These are phyloP conservation scores for Lasioglossum villosulum DNA, from an alignment of 2,888 invertebrate genomes.

Conservation along the genomic window DNA sequence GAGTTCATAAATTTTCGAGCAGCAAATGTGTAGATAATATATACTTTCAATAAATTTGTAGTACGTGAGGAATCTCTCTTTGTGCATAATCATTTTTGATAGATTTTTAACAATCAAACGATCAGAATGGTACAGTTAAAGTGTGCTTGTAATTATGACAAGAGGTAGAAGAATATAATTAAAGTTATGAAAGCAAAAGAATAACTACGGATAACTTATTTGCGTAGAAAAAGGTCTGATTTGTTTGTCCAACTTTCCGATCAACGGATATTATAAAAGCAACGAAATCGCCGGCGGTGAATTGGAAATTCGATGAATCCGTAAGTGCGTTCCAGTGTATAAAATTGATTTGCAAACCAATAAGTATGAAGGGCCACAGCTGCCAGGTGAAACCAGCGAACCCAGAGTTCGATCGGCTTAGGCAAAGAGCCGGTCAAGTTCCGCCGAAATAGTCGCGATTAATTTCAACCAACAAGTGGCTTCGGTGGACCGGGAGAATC, in stretches of 20 bases:
- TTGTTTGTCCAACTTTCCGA: background rate
- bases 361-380: background rate
- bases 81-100: too few relatives aligned
- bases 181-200: too few relatives aligned
- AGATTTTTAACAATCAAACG: too few relatives aligned
- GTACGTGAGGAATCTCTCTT: too few relatives aligned
- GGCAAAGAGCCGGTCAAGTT: background rate
- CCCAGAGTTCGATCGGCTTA: background rate
- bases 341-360: background rate
- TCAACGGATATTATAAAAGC: background rate
- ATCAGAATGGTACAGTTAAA: too few relatives aligned
- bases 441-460: background rate
- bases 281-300: background rate
- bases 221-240: too few relatives aligned
- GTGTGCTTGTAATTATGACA: too few relatives aligned
- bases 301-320: background rate
- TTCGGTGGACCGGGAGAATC: background rate
- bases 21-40: too few relatives aligned
- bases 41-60: too few relatives aligned
- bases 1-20: too few relatives aligned
- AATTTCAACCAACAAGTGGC: slow-evolving; percentile 23
- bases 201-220: too few relatives aligned
- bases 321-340: background rate
- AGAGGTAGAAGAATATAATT: too few relatives aligned
- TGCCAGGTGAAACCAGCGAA: background rate